These are phyloP conservation scores for Gymnothorax javanicus DNA, from an alignment of 2,797 vertebrate species.

Conservation along the genomic window DNA sequence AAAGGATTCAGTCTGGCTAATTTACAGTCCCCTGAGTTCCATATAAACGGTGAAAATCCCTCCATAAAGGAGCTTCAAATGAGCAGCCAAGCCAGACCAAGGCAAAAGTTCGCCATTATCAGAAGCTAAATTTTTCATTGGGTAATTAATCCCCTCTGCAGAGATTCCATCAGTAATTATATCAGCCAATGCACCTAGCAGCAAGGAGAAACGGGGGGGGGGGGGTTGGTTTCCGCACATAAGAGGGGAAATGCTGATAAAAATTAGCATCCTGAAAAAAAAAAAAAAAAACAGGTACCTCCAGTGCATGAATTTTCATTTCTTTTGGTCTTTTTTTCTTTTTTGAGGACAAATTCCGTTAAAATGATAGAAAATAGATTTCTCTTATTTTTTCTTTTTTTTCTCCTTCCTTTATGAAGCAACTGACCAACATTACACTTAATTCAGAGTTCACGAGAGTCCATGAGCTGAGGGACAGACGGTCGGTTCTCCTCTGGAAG, in stretches of 20 bases:
- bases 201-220: not conserved
- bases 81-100: slow-evolving; percentile 21
- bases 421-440: slow-evolving; percentile 40
- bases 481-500: slow-evolving; percentile 18
- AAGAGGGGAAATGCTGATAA: not conserved
- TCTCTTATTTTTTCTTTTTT: not conserved
- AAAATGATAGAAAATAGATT: not conserved
- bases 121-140: slow-evolving; percentile 15
- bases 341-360: not conserved
- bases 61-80: slow-evolving; percentile 30
- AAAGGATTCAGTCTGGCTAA: not conserved
- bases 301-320: not conserved
- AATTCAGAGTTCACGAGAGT: slow-evolving; percentile 36
- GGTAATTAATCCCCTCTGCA: slow-evolving; percentile 24
- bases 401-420: not conserved
- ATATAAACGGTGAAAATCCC: slow-evolving; percentile 23
- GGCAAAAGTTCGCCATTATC: slow-evolving; percentile 24
- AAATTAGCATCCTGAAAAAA: not conserved
- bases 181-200: not conserved
- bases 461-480: not conserved
- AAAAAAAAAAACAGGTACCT: not conserved
- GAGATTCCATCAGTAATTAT: slow-evolving; percentile 30
- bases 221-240: not conserved
- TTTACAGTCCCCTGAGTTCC: slow-evolving; percentile 7
- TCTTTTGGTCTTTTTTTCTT: not conserved